phyloP scores from a whole-genome alignment of 2,113 vertebrate species.

The Fulica atra region DNA sequence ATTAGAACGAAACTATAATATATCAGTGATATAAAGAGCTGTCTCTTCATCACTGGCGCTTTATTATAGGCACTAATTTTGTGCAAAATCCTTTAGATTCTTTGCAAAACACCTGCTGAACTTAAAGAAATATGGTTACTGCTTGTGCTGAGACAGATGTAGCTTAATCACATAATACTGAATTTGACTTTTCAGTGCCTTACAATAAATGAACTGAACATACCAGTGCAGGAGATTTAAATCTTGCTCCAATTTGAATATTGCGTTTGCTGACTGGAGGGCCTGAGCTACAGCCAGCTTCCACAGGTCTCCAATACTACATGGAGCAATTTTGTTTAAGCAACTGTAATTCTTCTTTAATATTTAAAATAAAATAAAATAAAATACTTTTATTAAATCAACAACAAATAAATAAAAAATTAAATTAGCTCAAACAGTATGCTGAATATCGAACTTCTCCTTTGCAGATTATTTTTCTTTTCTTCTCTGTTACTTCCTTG shows the following conservation, averaged over 20 bases:
- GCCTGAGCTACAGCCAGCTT: conserved; percentile 31
- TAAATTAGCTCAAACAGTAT: neutral
- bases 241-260: conserved; percentile 68
- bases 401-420: neutral
- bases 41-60: conserved; percentile 75
- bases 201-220: conserved; percentile 75
- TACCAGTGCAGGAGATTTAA: conserved; percentile 61
- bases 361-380: no score
- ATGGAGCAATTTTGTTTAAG: conserved; percentile 31
- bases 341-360: neutral
- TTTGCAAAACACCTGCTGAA: conserved; percentile 82
- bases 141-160: conserved; percentile 78
- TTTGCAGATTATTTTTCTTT: neutral
- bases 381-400: no score
- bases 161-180: conserved; percentile 81
- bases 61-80: conserved; percentile 83
- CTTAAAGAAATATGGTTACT: conserved; percentile 81
- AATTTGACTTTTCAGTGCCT: conserved; percentile 76
- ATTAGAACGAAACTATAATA: conserved; percentile 81
- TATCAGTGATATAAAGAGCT: conserved; percentile 79
- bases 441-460: neutral
- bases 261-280: conserved; percentile 11
- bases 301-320: neutral
- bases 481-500: neutral
- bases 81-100: conserved; percentile 76